phyloP scores from a whole-genome alignment of 2,888 invertebrate genomes.

The Epinotia brunnichana region DNA sequence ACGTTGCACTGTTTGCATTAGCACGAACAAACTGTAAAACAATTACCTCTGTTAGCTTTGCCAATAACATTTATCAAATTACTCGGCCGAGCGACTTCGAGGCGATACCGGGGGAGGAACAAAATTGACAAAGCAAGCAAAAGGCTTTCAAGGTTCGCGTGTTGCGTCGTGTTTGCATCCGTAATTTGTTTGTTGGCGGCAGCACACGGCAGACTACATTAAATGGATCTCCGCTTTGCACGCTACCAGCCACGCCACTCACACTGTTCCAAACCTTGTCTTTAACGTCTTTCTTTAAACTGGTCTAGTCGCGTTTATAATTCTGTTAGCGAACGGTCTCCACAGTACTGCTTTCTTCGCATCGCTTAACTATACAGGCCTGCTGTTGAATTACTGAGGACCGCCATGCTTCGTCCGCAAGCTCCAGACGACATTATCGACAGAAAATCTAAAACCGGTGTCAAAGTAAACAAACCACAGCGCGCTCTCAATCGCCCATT shows the following conservation, averaged over 20 bases:
- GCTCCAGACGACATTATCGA: slow-evolving; percentile 51
- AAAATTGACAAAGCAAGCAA: slow-evolving; percentile 80
- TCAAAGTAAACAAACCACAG: slow-evolving; percentile 63
- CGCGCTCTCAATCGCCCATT: slow-evolving; percentile 49
- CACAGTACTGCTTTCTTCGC: slow-evolving; percentile 19
- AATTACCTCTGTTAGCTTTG: slow-evolving; percentile 73
- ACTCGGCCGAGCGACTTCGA: slow-evolving; percentile 56
- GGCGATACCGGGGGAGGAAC: slow-evolving; percentile 60
- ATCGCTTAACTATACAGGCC: slow-evolving; percentile 47
- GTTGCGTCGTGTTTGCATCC: slow-evolving; percentile 82
- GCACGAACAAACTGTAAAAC: slow-evolving; percentile 67
- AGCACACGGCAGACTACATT: slow-evolving; percentile 78
- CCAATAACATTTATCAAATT: slow-evolving; percentile 78
- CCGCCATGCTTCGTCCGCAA: slow-evolving; percentile 33
- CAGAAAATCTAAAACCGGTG: slow-evolving; percentile 56
- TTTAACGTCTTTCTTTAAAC: slow-evolving; percentile 57
- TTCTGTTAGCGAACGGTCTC: slow-evolving; percentile 39
- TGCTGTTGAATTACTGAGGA: slow-evolving; percentile 44
- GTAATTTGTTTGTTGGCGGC: slow-evolving; percentile 83
- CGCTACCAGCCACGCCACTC: slow-evolving; percentile 70
- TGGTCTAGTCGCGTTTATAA: slow-evolving; percentile 45
- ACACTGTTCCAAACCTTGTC: slow-evolving; percentile 53
- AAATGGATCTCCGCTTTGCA: slow-evolving; percentile 75
- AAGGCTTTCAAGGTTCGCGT: slow-evolving; percentile 81
- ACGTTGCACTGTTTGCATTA: slow-evolving; percentile 54